Evolutionary conservation across 2,113 vertebrate species (phyloP), one percentile per base, ranked within the genome.

Genomic region (Sander lucioperca): DNA sequence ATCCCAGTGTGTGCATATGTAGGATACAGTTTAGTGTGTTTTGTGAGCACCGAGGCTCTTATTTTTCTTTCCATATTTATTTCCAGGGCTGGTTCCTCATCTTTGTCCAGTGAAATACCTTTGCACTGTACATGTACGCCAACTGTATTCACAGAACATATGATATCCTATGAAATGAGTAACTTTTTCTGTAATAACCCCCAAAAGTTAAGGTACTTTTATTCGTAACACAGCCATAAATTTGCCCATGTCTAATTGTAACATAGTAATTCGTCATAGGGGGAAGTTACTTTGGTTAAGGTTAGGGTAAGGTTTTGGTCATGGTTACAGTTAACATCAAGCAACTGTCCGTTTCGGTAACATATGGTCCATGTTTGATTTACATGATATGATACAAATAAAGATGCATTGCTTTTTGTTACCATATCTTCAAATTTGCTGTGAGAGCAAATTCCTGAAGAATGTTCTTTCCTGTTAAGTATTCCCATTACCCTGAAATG

Each of bases 341-440:
- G 67, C 74, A 51, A 53, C 56, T 66, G 62, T 85, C 82, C 83
- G 15, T 58, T 74, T 51, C 33, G 68, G 33, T 33, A 69, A 82
- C 83, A 87, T 77, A 58, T 79, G 88, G 76, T 85, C 56, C 74
- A 66, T 74, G 86, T 90, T 91, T 89, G 27, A 83, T 82, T 86
- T 62, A 62, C 84, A 88, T 86, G 77, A 89, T 83, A 72, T 36
- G 63, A 73, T 75, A 83, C 73, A 89, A 85, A 89, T 84, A 88
- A 80, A 86, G 77, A 86, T 73, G 53, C 64, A 78, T 88, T 82
- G 64, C 66, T 27, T 86, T 87, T 78, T 83, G 76, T 71, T 88
- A 86, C 76, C 14, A 12, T 86, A 71, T 81, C 82, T 33, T 67
- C 33, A 74, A 47, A 61, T 85, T 16, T 76, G 71, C 86, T 65